Evolutionary conservation across 2,113 vertebrate genomes (phyloP).

Genomic region (Cephalopterus ornatus): DNA sequence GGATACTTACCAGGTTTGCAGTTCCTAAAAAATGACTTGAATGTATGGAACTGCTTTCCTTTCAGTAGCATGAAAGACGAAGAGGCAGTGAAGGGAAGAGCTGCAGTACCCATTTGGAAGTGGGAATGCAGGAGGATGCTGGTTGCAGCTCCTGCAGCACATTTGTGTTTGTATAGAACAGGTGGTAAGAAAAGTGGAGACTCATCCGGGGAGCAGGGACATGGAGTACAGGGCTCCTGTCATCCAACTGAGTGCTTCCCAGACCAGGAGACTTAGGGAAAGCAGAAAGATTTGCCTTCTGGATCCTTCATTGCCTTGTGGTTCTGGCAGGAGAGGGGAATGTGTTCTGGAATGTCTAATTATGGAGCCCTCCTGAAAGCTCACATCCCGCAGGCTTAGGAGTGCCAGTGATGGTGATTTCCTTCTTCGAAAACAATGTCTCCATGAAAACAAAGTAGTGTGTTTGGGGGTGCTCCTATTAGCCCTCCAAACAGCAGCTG

Average conservation of each 20-base stretch:
- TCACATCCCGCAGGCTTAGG: neutral
- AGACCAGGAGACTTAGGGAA: neutral
- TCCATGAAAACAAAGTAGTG: neutral
- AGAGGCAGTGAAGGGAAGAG: neutral
- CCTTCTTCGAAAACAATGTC: neutral
- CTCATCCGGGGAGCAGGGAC: neutral
- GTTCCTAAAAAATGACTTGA: neutral
- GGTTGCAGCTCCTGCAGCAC: neutral
- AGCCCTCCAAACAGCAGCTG: neutral
- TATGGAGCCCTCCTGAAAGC: neutral
- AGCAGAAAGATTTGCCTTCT: neutral
- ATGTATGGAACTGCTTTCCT: neutral
- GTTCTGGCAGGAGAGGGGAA: neutral
- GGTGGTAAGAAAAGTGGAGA: neutral
- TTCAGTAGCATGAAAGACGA: neutral
- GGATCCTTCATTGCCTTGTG: neutral
- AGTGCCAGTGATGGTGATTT: neutral
- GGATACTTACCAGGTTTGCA: neutral
- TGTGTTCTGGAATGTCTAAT: neutral
- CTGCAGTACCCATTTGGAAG: accelerated
- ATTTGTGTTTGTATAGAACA: neutral
- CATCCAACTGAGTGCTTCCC: neutral
- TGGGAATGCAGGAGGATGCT: neutral
- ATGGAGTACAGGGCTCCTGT: neutral
- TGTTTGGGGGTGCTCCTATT: neutral